phyloP scores from a whole-genome alignment of 2,888 invertebrate species.

The Cantharis nigra region DNA sequence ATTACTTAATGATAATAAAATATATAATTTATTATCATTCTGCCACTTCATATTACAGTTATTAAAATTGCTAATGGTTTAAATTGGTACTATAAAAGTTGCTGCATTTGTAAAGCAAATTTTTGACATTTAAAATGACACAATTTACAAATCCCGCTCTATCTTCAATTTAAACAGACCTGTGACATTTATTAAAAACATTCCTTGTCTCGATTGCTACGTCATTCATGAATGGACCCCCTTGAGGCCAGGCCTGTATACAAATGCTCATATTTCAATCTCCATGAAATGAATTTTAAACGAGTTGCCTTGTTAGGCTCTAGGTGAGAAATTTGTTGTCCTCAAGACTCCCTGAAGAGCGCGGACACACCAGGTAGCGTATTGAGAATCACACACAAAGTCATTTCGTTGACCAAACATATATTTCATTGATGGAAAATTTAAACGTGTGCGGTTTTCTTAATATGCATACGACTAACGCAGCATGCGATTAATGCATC shows the following conservation, averaged over 20 bases:
- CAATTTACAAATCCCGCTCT: background rate
- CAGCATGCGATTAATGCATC: conserved; percentile 52
- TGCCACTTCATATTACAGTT: background rate
- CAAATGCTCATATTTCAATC: conserved; percentile 55
- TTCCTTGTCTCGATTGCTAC: conserved; percentile 36
- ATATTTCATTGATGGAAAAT: conserved; percentile 12
- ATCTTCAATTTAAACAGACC: background rate
- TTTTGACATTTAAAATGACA: background rate
- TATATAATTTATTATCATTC: background rate
- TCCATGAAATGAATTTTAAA: conserved; percentile 53
- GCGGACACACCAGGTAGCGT: conserved; percentile 45
- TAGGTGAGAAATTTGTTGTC: conserved; percentile 59
- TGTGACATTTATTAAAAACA: conserved; percentile 37
- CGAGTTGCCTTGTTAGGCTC: conserved; percentile 55
- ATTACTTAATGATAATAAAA: background rate
- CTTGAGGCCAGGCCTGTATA: conserved; percentile 47
- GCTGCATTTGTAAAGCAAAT: background rate
- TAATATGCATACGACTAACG: conserved; percentile 43
- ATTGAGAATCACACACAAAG: conserved; percentile 36
- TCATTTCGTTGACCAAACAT: conserved; percentile 8
- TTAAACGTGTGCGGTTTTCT: conserved; percentile 20
- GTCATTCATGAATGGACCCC: conserved; percentile 51
- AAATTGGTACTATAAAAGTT: background rate
- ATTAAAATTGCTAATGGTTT: background rate
- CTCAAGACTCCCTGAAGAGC: conserved; percentile 51